A percentile compares a stretch with the other conserved stretches of the same genome.
Conservation (phyloP, 2,888 invertebrate genomes). For the Macropis europaea region DNA sequence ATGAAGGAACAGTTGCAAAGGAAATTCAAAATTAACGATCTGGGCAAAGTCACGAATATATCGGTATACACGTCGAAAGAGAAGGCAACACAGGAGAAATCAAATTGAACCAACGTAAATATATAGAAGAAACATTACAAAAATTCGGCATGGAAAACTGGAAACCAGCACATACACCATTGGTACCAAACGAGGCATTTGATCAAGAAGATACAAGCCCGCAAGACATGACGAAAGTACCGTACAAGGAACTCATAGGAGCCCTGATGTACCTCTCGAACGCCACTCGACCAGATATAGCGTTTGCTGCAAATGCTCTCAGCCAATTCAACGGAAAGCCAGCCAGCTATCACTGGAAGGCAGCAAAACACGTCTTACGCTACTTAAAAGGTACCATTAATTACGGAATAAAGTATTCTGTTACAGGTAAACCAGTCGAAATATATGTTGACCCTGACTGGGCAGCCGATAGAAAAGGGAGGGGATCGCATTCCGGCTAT, state of each 20-base stretch:
- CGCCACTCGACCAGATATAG: slow-evolving; percentile 13
- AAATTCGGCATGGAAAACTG: slow-evolving; percentile 29
- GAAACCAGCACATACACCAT: slow-evolving; percentile 25
- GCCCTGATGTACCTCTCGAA: slow-evolving; percentile 15
- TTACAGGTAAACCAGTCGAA: neutral
- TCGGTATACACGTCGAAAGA: slow-evolving; percentile 47
- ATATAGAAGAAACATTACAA: slow-evolving; percentile 37
- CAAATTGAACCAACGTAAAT: slow-evolving; percentile 40
- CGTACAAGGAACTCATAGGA: slow-evolving; percentile 56
- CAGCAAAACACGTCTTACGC: slow-evolving; percentile 11
- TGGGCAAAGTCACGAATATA: neutral
- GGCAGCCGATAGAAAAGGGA: neutral
- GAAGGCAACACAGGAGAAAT: slow-evolving; percentile 25
- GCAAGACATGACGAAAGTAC: neutral
- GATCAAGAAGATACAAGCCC: neutral
- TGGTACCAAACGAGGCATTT: slow-evolving; percentile 5
- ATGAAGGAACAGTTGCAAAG: neutral
- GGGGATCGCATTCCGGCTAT: slow-evolving; percentile 9
- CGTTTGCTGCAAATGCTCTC: slow-evolving; percentile 5
- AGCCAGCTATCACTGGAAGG: neutral
- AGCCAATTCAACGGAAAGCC: slow-evolving; percentile 14
- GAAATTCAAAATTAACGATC: neutral
- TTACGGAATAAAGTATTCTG: slow-evolving; percentile 1
- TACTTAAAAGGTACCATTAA: slow-evolving; percentile 12
- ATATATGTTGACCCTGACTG: slow-evolving; percentile 23